Evolutionary conservation across 1,140 invertebrate species (phyloP).

Genomic region (Mycetomoellerius zeteki): DNA sequence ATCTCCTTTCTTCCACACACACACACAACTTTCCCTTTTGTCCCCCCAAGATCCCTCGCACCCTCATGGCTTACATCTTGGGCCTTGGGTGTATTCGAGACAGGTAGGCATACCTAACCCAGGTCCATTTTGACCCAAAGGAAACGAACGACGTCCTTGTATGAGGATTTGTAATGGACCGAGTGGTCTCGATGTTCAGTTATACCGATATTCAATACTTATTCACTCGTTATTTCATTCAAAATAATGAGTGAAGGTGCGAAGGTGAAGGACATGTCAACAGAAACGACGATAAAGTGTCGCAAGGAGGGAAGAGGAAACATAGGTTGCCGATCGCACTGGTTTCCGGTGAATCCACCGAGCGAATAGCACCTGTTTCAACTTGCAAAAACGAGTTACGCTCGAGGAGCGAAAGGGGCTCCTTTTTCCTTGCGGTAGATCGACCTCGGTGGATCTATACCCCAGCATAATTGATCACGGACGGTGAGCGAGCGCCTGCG

Average conservation of each 20-base stretch:
- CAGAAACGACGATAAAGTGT: neutral
- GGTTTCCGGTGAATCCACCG: neutral
- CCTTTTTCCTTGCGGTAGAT: conserved; percentile 36
- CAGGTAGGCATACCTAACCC: conserved; percentile 74
- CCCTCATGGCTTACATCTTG: neutral
- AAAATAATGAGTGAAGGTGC: neutral
- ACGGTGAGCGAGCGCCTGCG: conserved; percentile 55
- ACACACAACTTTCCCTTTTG: conserved; percentile 35
- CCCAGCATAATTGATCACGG: conserved; percentile 51
- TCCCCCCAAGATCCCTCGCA: conserved; percentile 23
- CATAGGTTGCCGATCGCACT: neutral
- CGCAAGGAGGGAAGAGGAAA: neutral
- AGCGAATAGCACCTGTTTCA: conserved; percentile 39
- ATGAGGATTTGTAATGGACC: conserved; percentile 73
- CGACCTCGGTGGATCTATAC: conserved; percentile 39
- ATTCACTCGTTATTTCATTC: neutral
- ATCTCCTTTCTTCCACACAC: conserved; percentile 49
- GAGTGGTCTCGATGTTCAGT: conserved; percentile 20
- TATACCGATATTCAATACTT: neutral
- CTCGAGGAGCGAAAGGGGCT: conserved; percentile 10
- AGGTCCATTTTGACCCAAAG: conserved; percentile 73
- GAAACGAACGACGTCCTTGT: conserved; percentile 76
- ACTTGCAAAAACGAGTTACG: conserved; percentile 25
- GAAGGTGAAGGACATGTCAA: no score
- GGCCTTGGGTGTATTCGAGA: conserved; percentile 4